Evolutionary conservation across 2,113 vertebrate species (phyloP), one percentile per base, ranked within the genome.

Genomic region (Spilogale gracilis): DNA sequence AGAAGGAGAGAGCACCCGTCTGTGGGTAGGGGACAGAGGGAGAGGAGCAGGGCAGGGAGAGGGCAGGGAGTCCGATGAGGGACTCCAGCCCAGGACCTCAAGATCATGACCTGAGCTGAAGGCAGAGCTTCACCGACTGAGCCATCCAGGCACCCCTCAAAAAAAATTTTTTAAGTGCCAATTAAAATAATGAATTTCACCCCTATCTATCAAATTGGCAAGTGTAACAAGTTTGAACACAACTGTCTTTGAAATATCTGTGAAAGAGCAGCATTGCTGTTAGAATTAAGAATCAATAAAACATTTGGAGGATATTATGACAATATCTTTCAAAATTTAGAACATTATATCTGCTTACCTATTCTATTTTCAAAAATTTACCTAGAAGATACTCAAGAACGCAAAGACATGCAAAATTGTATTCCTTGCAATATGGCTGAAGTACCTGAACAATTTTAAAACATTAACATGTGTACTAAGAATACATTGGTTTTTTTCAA

Each of bases 291-390:
- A 95, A 85, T 88, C 23, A 67, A 27, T 32, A 65, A 9, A 80
- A 61, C 8, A 89, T 67, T 89, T 76, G 76, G 18, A 91, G 9
- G n/a, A 27, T 21, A 74, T 63, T 88, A 85, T 81, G 48, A 32
- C n/a, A 92, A 48, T 38, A 58, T 38, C 21, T 96, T 91, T 80
- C 21, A 95, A 91, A 93, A 45, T 65, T 50, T 48, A 67, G 60
- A 80, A 85, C 73, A 32, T 27, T 50, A 13, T 16, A 30, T 56
- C 13, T 2, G 69, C 95, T 83, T 91, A 87, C 7, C 30, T 82
- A 65, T 65, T 50, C 9, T 45, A 52, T 93, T 90, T 71, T 52
- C 52, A 14, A 63, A 92, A 86, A 16, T 48, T 69, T 60, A 20
- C 32, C 1, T 60, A 54, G 73, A 74, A 80, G 9, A 20, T 56